Evolutionary conservation across 2,888 invertebrate species (phyloP).

Genomic region (Euproctis similis): DNA sequence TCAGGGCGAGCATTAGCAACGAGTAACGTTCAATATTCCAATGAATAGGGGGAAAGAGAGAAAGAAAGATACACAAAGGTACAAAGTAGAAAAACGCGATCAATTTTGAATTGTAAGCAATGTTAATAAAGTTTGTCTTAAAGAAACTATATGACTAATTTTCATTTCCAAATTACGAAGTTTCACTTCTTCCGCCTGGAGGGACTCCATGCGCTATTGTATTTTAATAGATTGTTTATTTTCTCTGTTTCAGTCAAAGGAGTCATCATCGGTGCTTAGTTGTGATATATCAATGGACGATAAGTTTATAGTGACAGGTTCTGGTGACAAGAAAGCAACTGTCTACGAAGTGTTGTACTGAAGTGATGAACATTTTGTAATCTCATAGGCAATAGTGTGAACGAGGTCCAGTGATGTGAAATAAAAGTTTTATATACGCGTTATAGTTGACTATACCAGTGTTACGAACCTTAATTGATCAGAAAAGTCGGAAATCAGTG

Average conservation of each 20-base stretch:
- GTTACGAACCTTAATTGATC: background rate
- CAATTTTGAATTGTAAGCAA: too few relatives aligned
- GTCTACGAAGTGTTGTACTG: constrained; percentile 96
- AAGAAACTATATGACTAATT: too few relatives aligned
- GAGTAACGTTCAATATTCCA: too few relatives aligned
- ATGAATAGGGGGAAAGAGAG: too few relatives aligned
- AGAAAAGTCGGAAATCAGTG: too few relatives aligned
- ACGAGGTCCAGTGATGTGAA: constrained; percentile 39
- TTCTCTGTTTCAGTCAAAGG: constrained; percentile 87
- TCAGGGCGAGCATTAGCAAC: too few relatives aligned
- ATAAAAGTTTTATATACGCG: constrained; percentile 22
- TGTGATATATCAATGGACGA: constrained; percentile 99
- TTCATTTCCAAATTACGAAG: too few relatives aligned
- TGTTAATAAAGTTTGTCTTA: too few relatives aligned
- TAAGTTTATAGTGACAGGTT: constrained; percentile 98
- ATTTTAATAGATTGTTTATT: background rate
- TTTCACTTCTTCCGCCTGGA: too few relatives aligned
- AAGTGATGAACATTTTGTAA: constrained; percentile 25
- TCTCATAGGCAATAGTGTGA: constrained; percentile 35
- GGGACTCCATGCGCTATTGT: too few relatives aligned
- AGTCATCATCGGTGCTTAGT: constrained; percentile 97
- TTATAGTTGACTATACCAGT: constrained; percentile 25
- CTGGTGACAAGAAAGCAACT: constrained; percentile 98
- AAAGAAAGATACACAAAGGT: too few relatives aligned
- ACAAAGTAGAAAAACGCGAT: too few relatives aligned